Evolutionary conservation across 2,797 vertebrate species (phyloP).

Genomic region (Sebastes diaconus): DNA sequence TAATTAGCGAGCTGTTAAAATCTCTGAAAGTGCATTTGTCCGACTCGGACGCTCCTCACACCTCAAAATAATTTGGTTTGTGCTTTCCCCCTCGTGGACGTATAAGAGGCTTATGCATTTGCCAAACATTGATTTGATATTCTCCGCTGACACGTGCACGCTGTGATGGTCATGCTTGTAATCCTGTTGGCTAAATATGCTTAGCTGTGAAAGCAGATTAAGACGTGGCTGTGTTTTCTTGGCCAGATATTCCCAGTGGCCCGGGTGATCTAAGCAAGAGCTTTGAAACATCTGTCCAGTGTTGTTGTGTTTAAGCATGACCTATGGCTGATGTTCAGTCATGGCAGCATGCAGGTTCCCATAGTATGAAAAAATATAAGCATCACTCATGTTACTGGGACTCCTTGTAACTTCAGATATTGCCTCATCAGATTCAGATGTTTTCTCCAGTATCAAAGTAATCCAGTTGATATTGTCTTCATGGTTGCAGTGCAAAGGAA

Average conservation of each 20-base stretch:
- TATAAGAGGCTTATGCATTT: slow-evolving; percentile 75
- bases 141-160: slow-evolving; percentile 71
- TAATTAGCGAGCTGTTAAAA: slow-evolving; percentile 65
- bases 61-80: slow-evolving; percentile 66
- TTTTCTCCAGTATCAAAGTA: background rate
- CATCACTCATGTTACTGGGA: background rate
- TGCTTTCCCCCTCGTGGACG: slow-evolving; percentile 53
- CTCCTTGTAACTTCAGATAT: background rate
- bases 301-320: slow-evolving; percentile 59
- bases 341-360: background rate
- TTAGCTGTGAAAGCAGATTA: slow-evolving; percentile 83
- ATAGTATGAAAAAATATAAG: background rate
- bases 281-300: slow-evolving; percentile 65
- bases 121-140: slow-evolving; percentile 78
- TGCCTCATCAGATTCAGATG: background rate
- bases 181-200: slow-evolving; percentile 82
- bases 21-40: slow-evolving; percentile 49
- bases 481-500: background rate
- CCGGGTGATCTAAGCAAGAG: slow-evolving; percentile 61
- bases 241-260: slow-evolving; percentile 70
- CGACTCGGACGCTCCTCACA: slow-evolving; percentile 50
- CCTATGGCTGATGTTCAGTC: slow-evolving; percentile 34
- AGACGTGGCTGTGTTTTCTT: slow-evolving; percentile 77
- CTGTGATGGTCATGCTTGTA: slow-evolving; percentile 82
- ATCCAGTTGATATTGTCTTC: background rate